phyloP scores from a whole-genome alignment of 2,113 vertebrate species.

The Rhagologus leucostigma region DNA sequence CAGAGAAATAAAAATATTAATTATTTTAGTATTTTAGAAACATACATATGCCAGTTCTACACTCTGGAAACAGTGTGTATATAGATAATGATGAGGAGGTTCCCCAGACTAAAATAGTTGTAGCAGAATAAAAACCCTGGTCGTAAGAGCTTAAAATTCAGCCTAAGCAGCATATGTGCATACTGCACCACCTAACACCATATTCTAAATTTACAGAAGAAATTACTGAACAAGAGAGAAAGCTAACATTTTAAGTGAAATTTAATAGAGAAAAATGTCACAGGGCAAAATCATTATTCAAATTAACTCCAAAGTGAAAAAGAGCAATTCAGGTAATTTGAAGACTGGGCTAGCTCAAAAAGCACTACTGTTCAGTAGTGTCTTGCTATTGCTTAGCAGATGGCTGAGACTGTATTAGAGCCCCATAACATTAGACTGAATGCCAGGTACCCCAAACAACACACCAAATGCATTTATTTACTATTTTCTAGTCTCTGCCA shows the following conservation, averaged over 20 bases:
- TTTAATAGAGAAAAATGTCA: background rate
- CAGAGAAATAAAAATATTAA: background rate
- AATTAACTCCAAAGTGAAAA: constrained; percentile 1
- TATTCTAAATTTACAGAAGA: background rate
- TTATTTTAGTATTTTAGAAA: background rate
- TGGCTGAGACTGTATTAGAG: constrained; percentile 13
- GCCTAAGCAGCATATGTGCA: background rate
- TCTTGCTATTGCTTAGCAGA: background rate
- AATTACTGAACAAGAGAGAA: constrained; percentile 20
- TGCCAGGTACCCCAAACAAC: constrained; percentile 23
- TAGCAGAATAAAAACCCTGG: background rate
- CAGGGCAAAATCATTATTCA: background rate
- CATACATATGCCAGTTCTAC: background rate
- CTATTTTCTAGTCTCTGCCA: constrained; percentile 49
- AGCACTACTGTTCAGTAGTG: background rate
- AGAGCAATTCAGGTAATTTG: constrained; percentile 16
- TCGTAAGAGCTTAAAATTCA: background rate
- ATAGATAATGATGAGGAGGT: background rate
- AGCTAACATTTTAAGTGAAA: background rate
- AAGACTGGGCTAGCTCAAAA: background rate
- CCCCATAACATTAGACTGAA: background rate
- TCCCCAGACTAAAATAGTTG: background rate
- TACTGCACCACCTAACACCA: background rate
- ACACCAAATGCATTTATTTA: constrained; percentile 28
- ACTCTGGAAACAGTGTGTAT: background rate